Evolutionary conservation across 2,888 invertebrate species (phyloP).

Genomic region (Ellobium chinense): DNA sequence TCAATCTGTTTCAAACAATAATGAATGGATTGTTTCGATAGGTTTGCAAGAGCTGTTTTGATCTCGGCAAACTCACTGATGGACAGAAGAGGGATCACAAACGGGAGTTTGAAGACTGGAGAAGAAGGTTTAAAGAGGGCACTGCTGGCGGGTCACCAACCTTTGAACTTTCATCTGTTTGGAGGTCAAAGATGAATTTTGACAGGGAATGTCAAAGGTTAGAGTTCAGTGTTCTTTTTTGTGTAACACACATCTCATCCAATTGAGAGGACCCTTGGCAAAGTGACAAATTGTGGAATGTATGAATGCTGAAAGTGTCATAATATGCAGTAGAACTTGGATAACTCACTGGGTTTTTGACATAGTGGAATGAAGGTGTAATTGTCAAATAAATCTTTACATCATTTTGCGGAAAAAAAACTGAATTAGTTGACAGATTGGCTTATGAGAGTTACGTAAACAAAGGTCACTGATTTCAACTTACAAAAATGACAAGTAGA

Average conservation of each 20-base stretch:
- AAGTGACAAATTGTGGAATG: too few species aligned
- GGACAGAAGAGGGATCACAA: slow-evolving; percentile 51
- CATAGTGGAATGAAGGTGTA: too few species aligned
- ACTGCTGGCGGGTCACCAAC: background rate
- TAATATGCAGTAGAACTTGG: too few species aligned
- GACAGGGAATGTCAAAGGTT: slow-evolving; percentile 45
- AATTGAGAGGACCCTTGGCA: background rate
- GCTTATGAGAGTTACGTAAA: too few species aligned
- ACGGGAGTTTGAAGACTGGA: slow-evolving; percentile 48
- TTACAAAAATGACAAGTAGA: too few species aligned
- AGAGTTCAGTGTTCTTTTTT: background rate
- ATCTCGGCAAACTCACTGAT: slow-evolving; percentile 56
- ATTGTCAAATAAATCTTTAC: too few species aligned
- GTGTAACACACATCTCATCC: background rate
- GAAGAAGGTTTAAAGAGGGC: slow-evolving; percentile 7
- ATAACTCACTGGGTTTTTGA: too few species aligned
- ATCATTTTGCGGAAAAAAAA: too few species aligned
- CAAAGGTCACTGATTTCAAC: too few species aligned
- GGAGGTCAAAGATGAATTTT: slow-evolving; percentile 20
- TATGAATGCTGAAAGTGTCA: too few species aligned
- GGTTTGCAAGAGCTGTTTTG: slow-evolving; percentile 69
- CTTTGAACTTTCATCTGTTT: background rate
- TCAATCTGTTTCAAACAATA: too few species aligned
- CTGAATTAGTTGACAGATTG: too few species aligned
- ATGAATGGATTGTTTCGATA: slow-evolving; percentile 48